phyloP scores from a whole-genome alignment of 2,888 invertebrate genomes.

The Mimachlamys varia region DNA sequence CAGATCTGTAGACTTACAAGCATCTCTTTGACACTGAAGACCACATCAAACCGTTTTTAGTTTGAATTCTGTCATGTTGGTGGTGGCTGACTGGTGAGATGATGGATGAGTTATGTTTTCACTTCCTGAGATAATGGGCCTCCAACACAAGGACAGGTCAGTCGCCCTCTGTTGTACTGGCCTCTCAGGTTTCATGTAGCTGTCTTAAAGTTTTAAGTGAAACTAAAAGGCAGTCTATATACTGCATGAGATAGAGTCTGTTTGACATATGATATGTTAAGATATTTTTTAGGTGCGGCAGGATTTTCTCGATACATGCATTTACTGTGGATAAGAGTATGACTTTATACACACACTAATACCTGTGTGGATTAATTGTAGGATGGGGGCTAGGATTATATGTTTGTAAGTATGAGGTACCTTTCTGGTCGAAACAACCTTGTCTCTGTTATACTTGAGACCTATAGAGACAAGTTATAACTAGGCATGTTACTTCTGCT shows the following conservation, averaged over 20 bases:
- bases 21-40: conserved; percentile 8
- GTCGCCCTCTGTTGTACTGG: neutral
- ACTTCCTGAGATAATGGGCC: neutral
- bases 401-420: no score
- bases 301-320: neutral
- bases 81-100: neutral
- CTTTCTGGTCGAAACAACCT: no score
- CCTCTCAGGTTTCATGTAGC: neutral
- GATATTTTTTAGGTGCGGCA: neutral
- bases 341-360: neutral
- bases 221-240: neutral
- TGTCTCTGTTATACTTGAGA: no score
- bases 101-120: neutral
- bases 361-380: no score
- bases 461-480: neutral
- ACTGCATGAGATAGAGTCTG: neutral
- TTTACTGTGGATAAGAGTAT: neutral
- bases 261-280: neutral
- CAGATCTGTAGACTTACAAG: conserved; percentile 31
- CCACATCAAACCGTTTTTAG: conserved; percentile 23
- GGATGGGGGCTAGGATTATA: no score
- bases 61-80: conserved; percentile 3
- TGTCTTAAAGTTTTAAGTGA: neutral
- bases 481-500: neutral
- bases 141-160: neutral